Percentiles rank a stretch among this genome's conserved stretches.
These are phyloP conservation scores for Orthonevra nobilis DNA, from an alignment of 2,888 invertebrate species.

Conservation along the genomic window DNA sequence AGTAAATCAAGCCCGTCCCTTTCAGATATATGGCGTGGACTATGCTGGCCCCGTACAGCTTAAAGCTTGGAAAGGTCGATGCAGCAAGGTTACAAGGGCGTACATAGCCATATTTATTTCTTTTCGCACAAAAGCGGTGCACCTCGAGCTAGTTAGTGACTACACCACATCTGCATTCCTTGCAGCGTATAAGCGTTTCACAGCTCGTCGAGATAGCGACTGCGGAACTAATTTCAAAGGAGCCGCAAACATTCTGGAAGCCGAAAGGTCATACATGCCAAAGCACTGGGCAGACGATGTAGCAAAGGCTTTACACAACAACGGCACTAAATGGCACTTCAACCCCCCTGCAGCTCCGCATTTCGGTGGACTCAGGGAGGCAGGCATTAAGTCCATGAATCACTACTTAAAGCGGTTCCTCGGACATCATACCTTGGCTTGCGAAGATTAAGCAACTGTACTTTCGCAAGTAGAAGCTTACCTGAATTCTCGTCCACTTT, in stretches of 20 bases:
- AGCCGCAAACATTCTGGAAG: conserved; percentile 4
- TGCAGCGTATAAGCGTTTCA: conserved; percentile 35
- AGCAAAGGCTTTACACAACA: background rate
- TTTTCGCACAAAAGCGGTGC: conserved; percentile 45
- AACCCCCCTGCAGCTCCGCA: conserved; percentile 33
- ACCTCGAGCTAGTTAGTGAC: conserved; percentile 39
- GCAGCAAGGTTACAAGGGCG: conserved; percentile 29
- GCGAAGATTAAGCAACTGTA: conserved; percentile 21
- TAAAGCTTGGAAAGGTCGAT: conserved; percentile 32
- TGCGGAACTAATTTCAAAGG: conserved; percentile 47
- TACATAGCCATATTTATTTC: conserved; percentile 53
- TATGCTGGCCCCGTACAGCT: conserved; percentile 32
- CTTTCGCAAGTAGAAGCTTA: conserved; percentile 13
- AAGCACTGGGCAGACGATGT: conserved; percentile 19
- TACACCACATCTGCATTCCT: conserved; percentile 21
- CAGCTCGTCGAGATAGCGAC: background rate
- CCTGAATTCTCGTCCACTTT: background rate
- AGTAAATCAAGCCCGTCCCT: conserved; percentile 20
- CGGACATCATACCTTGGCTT: conserved; percentile 13
- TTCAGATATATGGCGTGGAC: conserved; percentile 35
- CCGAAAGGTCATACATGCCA: background rate
- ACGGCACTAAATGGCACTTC: conserved; percentile 18
- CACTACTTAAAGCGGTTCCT: conserved; percentile 4
- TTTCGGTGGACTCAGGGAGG: conserved; percentile 9
- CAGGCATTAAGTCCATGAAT: conserved; percentile 11